Conservation (phyloP, 1,140 invertebrate genomes). For the Pissodes strobi region DNA sequence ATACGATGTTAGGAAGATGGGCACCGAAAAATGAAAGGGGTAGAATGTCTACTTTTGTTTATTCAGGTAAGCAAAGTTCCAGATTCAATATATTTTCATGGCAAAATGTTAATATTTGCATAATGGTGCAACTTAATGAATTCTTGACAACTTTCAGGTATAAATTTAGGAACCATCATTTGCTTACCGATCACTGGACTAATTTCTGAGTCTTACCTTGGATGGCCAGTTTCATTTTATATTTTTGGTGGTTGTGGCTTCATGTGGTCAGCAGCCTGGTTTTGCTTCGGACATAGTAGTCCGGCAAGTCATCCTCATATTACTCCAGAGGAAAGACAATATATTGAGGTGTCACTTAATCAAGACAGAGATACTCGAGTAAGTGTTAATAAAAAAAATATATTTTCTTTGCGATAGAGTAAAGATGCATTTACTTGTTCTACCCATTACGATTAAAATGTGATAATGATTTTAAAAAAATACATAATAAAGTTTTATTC, state of each 20-base stretch:
- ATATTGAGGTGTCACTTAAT: conserved; percentile 60
- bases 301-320: conserved; percentile 68
- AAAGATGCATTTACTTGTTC: no score
- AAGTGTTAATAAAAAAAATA: background rate
- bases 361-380: conserved; percentile 11
- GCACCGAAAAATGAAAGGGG: conserved; percentile 64
- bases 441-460: no score
- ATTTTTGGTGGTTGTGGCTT: conserved; percentile 69
- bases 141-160: conserved; percentile 55
- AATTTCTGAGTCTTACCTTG: conserved; percentile 64
- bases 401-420: background rate
- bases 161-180: conserved; percentile 72
- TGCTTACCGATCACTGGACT: conserved; percentile 70
- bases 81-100: background rate
- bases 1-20: conserved; percentile 82
- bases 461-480: no score
- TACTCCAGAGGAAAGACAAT: conserved; percentile 62
- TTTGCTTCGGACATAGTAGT: conserved; percentile 65
- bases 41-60: conserved; percentile 61
- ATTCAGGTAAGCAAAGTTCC: conserved; percentile 58
- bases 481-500: no score
- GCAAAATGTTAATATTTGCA: background rate
- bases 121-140: background rate
- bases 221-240: conserved; percentile 82
- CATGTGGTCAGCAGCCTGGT: conserved; percentile 66